Conservation (phyloP, 2,888 invertebrate genomes). For the Aelia acuminata region DNA sequence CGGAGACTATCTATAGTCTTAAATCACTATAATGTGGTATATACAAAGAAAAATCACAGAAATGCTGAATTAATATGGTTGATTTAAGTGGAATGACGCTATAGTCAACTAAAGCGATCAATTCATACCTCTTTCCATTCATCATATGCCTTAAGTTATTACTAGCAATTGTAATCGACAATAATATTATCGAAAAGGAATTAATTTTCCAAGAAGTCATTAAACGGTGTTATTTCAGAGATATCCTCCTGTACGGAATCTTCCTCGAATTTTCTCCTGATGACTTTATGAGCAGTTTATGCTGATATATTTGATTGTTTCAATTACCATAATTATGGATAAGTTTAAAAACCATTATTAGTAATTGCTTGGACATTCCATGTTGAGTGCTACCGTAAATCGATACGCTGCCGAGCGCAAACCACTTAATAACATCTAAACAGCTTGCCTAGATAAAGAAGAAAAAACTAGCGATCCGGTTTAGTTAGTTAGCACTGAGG, state of each 20-base stretch:
- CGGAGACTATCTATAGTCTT: no score
- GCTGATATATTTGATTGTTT: not conserved
- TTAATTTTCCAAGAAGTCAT: not conserved
- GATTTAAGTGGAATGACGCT: no score
- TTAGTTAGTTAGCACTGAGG: not conserved
- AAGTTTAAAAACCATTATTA: not conserved
- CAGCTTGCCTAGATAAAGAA: not conserved
- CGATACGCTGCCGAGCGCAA: not conserved
- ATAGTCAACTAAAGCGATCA: no score
- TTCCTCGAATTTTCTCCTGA: not conserved
- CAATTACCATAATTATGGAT: not conserved
- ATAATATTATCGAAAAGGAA: not conserved
- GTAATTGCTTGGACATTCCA: not conserved
- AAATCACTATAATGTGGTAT: no score
- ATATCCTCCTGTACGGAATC: not conserved
- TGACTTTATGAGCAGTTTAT: not conserved
- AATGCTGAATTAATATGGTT: no score
- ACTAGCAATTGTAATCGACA: not conserved
- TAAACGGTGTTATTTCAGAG: not conserved
- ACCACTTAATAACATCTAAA: not conserved
- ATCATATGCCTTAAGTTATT: no score
- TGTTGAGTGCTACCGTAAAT: not conserved
- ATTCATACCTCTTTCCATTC: not conserved
- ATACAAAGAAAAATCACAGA: no score
- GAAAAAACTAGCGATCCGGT: not conserved